A percentile compares a stretch with the other conserved stretches of the same genome.
phyloP scores from a whole-genome alignment of 2,797 vertebrate genomes.

The Serranus cabrilla region DNA sequence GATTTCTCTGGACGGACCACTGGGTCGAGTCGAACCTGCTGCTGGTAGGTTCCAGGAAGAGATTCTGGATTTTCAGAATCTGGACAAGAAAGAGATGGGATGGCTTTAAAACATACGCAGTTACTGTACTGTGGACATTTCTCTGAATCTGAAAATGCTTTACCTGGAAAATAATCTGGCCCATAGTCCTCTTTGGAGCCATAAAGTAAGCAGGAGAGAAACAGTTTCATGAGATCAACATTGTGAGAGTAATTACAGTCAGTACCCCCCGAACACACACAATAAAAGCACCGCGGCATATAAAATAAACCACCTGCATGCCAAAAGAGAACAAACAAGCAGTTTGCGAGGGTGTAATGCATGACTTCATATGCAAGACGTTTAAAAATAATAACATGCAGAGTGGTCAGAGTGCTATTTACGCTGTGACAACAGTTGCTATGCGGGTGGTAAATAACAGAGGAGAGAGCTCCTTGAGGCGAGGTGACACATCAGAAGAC shows the following conservation, averaged over 20 bases:
- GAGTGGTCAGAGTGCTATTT: conserved; percentile 48
- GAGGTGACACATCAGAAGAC: conserved; percentile 70
- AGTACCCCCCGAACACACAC: not conserved
- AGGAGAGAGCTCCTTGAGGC: conserved; percentile 55
- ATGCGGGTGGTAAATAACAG: conserved; percentile 60
- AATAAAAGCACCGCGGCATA: conserved; percentile 8
- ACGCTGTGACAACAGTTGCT: conserved; percentile 47
- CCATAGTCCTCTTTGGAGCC: conserved; percentile 75
- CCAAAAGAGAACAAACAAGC: conserved; percentile 36
- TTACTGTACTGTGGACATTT: not conserved
- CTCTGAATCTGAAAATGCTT: conserved; percentile 17
- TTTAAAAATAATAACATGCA: conserved; percentile 59
- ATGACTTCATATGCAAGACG: conserved; percentile 69
- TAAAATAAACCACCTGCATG: conserved; percentile 59
- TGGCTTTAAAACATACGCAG: not conserved
- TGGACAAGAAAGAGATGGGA: conserved; percentile 23
- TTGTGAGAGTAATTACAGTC: conserved; percentile 37
- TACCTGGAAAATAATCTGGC: conserved; percentile 76
- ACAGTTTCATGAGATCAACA: conserved; percentile 48
- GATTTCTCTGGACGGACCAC: conserved; percentile 67
- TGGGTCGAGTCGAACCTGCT: conserved; percentile 75
- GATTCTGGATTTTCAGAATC: conserved; percentile 39
- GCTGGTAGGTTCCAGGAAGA: conserved; percentile 70
- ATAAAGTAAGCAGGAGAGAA: conserved; percentile 34
- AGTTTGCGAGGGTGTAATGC: conserved; percentile 20